Evolutionary conservation across 1,140 invertebrate genomes (phyloP).

Genomic region (Drosophila pallidifrons): DNA sequence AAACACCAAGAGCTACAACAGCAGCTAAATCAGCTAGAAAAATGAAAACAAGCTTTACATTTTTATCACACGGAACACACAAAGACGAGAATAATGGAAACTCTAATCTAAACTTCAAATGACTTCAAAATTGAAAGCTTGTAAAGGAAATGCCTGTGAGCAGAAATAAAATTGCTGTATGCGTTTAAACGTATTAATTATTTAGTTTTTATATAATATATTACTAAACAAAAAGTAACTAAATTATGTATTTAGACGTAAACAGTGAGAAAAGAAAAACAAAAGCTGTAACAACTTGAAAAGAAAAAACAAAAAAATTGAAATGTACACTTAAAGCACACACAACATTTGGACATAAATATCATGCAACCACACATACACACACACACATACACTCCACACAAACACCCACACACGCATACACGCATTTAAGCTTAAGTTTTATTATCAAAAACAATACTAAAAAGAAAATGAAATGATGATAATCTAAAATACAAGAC

Average conservation of each 20-base stretch:
- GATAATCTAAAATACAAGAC: slow-evolving; percentile 38
- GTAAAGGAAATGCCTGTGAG: slow-evolving; percentile 50
- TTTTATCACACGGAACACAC: slow-evolving; percentile 35
- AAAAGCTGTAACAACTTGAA: slow-evolving; percentile 14
- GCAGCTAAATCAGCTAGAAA: slow-evolving; percentile 26
- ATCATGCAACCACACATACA: slow-evolving; percentile 19
- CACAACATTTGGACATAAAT: slow-evolving; percentile 35
- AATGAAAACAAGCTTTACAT: slow-evolving; percentile 8
- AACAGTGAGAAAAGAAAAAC: slow-evolving; percentile 60
- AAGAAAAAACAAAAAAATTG: slow-evolving; percentile 49
- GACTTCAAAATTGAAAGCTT: slow-evolving; percentile 33
- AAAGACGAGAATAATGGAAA: slow-evolving; percentile 45
- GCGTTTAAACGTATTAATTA: slow-evolving; percentile 80
- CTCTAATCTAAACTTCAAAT: slow-evolving; percentile 35
- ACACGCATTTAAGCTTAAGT: slow-evolving; percentile 47
- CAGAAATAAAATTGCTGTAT: slow-evolving; percentile 53
- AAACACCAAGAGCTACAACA: slow-evolving; percentile 10
- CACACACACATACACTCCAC: slow-evolving; percentile 16
- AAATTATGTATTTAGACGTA: slow-evolving; percentile 79
- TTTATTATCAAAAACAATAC: slow-evolving; percentile 43
- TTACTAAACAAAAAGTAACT: slow-evolving; percentile 70
- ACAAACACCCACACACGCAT: slow-evolving; percentile 18
- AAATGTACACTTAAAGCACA: slow-evolving; percentile 48
- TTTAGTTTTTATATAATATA: slow-evolving; percentile 82
- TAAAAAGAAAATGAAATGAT: slow-evolving; percentile 30